Conservation (phyloP, 2,797 vertebrate species). For the Eupleurogrammus muticus region DNA sequence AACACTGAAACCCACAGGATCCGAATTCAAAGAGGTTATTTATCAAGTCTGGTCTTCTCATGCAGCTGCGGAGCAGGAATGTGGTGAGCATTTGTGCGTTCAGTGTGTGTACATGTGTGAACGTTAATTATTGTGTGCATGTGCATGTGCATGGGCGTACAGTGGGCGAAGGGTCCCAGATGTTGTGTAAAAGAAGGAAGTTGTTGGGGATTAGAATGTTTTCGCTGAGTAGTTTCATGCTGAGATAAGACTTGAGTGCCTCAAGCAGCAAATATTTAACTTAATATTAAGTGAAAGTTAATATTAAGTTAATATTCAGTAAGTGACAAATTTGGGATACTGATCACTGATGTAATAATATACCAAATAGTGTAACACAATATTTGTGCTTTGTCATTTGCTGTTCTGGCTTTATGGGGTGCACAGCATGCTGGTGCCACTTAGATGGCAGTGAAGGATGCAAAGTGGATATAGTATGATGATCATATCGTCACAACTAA, state of each 20-base stretch:
- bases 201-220: constrained; percentile 34
- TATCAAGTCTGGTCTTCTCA: constrained; percentile 51
- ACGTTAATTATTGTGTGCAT: constrained; percentile 36
- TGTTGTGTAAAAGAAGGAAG: constrained; percentile 43
- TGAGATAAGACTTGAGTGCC: not conserved
- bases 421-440: not conserved
- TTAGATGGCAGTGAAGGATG: not conserved
- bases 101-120: constrained; percentile 45
- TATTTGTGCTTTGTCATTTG: not conserved
- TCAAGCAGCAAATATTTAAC: not conserved
- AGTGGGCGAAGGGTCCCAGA: constrained; percentile 51
- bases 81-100: constrained; percentile 63
- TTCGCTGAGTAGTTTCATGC: not conserved
- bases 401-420: not conserved
- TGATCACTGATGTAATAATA: not conserved
- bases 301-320: not conserved
- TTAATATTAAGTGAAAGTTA: too few species aligned
- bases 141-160: constrained; percentile 27
- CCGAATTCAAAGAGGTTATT: constrained; percentile 66
- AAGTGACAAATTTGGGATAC: not conserved
- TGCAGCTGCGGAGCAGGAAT: constrained; percentile 72
- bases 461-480: not conserved
- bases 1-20: constrained; percentile 57
- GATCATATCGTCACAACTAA: not conserved
- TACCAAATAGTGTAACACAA: not conserved